Conservation (phyloP, 2,888 invertebrate genomes). For the Girardia tigrina region DNA sequence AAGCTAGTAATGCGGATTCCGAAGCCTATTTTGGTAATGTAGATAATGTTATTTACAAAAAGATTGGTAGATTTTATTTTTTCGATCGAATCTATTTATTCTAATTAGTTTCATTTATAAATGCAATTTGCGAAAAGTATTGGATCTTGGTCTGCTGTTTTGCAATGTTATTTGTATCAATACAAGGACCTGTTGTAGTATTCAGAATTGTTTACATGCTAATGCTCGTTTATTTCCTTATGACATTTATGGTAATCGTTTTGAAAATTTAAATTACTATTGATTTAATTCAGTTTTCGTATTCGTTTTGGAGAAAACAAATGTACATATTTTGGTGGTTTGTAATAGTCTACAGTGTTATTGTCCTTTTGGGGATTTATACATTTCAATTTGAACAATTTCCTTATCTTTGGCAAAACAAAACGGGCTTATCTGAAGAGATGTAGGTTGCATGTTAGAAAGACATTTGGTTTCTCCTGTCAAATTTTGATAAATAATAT, state of each 20-base stretch:
- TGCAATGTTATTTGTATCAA: constrained; percentile 77
- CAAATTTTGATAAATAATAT: not conserved
- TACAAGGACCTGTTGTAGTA: constrained; percentile 72
- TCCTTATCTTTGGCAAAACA: constrained; percentile 57
- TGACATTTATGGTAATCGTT: constrained; percentile 48
- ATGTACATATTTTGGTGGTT: constrained; percentile 90
- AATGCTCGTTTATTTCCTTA: constrained; percentile 75
- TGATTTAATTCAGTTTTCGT: constrained; percentile 66
- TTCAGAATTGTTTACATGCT: constrained; percentile 93
- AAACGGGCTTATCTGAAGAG: constrained; percentile 11
- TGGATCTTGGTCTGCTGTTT: constrained; percentile 90
- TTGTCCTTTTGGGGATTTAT: constrained; percentile 79
- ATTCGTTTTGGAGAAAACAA: constrained; percentile 73
- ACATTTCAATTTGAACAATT: constrained; percentile 84
- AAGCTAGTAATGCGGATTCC: constrained; percentile 15
- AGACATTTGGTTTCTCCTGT: too few relatives aligned
- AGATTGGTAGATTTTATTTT: not conserved
- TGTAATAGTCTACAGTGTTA: constrained; percentile 86
- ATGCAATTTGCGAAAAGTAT: constrained; percentile 55
- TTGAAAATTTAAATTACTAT: not conserved
- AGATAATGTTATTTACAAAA: constrained; percentile 2
- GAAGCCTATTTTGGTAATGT: constrained; percentile 21
- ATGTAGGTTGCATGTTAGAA: constrained; percentile 6
- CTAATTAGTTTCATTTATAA: not conserved
- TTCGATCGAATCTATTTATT: not conserved